phyloP scores from a whole-genome alignment of 2,797 vertebrate genomes.

The Loris lydekkerianus region DNA sequence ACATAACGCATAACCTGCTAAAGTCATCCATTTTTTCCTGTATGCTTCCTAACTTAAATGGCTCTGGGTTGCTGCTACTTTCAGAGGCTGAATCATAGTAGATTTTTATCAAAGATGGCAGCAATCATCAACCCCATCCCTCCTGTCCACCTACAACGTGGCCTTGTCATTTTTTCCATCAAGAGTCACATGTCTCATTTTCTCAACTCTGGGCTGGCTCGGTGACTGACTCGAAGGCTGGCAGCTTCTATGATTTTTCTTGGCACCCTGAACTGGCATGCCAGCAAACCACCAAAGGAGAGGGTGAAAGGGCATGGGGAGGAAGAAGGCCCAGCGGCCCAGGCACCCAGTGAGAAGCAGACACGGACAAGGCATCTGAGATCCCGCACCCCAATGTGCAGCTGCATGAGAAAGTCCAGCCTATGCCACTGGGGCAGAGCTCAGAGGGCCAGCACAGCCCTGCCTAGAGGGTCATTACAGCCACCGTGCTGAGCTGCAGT shows the following conservation, averaged over 20 bases:
- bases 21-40: rapidly evolving
- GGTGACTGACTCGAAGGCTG: background rate
- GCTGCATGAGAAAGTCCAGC: background rate
- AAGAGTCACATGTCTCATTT: background rate
- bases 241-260: background rate
- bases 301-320: background rate
- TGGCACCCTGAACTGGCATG: rapidly evolving
- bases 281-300: background rate
- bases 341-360: background rate
- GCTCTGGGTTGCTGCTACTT: background rate
- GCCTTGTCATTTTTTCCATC: background rate
- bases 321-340: too few relatives aligned
- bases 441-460: rapidly evolving
- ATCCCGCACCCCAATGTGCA: too few relatives aligned
- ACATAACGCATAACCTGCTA: too few relatives aligned
- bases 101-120: background rate
- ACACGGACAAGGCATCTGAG: rapidly evolving
- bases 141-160: rapidly evolving
- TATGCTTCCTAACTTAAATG: too few relatives aligned
- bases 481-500: rapidly evolving
- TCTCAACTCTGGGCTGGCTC: background rate
- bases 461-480: too few relatives aligned
- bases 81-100: background rate
- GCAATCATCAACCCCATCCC: rapidly evolving
- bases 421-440: rapidly evolving